Base-by-base conservation (phyloP, 2,888 invertebrate genomes). In the Conistra vaccinii region DNA sequence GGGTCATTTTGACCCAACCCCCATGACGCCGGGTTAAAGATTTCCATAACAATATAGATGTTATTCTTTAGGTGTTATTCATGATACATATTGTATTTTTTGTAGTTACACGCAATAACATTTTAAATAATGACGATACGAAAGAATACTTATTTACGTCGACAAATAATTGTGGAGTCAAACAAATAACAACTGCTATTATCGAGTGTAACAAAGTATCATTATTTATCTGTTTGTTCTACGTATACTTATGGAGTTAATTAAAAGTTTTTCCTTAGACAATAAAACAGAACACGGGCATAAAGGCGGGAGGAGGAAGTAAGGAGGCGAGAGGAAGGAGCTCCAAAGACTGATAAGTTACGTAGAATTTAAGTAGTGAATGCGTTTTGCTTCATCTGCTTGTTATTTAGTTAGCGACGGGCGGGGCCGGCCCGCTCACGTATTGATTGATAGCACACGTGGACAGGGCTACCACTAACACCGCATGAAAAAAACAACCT, bases 361-460 rank as follows among this genome's bases (percentile, higher is more conserved):
- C 76, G 87, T 89, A 86, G 88, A 91, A 91, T 90, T 90, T 88
- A 89, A 90, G 90, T 89, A 89, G 88, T 87, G 85, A 91, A 92
- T 93, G 90, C 91, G 90, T 91, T 92, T 91, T 87, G 86, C 88
- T 91, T 90, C 92, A 92, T 92, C 91, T 91, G 89, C 83, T 88
- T 90, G 91, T 93, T 93, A 92, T 93, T 92, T 93, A 91, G 92
- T 93, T 91, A 90, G 91, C 79, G 85, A 85, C 80, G 76, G 87
- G 87, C 69, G 86, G 80, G 83, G 84, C 79, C 55, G 85, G 85
- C 73, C 87, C 83, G 85, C 85, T 85, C 89, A n/a, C 85, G 91
- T 93, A 94, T 94, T 93, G 93, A 94, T 93, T 93, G 92, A 93
- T 92, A 88, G 89, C 81, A 90, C 92, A 92, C 91, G 91, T 91